Percentiles rank a stretch among this genome's conserved stretches.
These are phyloP conservation scores for Aricia agestis DNA, from an alignment of 1,140 invertebrate species.

Conservation along the genomic window DNA sequence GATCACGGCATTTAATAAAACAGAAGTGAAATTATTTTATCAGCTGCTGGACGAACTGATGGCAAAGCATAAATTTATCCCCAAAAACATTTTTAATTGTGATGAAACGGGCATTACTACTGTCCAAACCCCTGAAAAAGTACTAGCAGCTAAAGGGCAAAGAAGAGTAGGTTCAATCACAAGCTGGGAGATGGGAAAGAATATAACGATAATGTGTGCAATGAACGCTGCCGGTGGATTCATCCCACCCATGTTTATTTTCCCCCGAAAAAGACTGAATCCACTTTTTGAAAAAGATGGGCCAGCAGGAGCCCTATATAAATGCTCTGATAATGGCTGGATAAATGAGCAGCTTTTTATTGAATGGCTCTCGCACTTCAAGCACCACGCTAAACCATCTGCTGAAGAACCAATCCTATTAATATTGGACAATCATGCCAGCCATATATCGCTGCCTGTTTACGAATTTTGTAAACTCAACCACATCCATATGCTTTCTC, in stretches of 20 bases:
- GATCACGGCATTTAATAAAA: constrained; percentile 46
- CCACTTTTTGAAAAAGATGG: constrained; percentile 43
- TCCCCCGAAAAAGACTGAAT: constrained; percentile 40
- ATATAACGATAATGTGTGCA: constrained; percentile 39
- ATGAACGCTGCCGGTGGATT: constrained; percentile 44
- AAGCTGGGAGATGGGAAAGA: constrained; percentile 50
- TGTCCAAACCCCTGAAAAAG: constrained; percentile 37
- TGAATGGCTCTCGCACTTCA: constrained; percentile 64
- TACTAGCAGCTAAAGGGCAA: constrained; percentile 35
- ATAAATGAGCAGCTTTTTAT: constrained; percentile 51
- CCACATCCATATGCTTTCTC: constrained; percentile 56
- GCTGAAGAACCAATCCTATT: constrained; percentile 41
- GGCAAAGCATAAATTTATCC: constrained; percentile 35
- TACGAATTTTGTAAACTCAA: constrained; percentile 50
- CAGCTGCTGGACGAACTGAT: constrained; percentile 36
- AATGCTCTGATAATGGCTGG: constrained; percentile 48
- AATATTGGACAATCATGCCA: constrained; percentile 59
- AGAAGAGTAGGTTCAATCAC: constrained; percentile 42
- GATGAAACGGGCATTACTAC: constrained; percentile 43
- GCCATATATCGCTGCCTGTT: constrained; percentile 48
- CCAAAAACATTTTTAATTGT: constrained; percentile 43
- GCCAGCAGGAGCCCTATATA: constrained; percentile 37
- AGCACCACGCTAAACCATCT: constrained; percentile 41
- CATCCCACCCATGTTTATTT: constrained; percentile 64
- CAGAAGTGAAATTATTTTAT: constrained; percentile 39